Conservation (phyloP, 2,113 vertebrate genomes). For the Oxyura jamaicensis region DNA sequence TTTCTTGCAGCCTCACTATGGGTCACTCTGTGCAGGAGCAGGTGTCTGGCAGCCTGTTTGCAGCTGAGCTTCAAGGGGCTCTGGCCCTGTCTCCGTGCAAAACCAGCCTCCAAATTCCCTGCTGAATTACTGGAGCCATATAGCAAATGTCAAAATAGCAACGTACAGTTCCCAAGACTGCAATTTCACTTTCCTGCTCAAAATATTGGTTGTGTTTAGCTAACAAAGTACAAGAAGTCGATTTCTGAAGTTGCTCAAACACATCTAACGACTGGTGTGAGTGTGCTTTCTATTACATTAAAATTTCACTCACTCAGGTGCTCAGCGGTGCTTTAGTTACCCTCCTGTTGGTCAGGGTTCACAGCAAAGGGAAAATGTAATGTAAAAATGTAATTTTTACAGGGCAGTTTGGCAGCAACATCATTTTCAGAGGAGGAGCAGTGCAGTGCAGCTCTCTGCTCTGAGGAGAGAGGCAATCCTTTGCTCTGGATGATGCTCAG, state of each 20-base stretch:
- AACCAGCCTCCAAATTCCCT: not conserved
- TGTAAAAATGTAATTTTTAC: not conserved
- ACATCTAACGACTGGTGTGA: not conserved
- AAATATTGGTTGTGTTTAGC: not conserved
- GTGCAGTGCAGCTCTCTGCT: not conserved
- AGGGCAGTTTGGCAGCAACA: not conserved
- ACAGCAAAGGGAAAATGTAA: not conserved
- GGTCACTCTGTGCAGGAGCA: not conserved
- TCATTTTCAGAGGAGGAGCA: not conserved
- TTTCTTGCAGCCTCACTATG: fast-evolving
- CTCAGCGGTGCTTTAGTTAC: not conserved
- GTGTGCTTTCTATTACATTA: not conserved
- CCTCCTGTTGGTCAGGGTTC: not conserved
- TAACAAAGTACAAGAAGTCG: not conserved
- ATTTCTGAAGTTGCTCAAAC: not conserved
- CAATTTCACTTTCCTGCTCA: not conserved
- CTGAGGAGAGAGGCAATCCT: not conserved
- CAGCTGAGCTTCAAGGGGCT: not conserved
- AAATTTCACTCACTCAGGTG: not conserved
- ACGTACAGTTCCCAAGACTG: not conserved
- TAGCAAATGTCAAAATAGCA: not conserved
- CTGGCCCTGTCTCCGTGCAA: not conserved
- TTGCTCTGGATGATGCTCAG: not conserved
- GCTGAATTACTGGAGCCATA: no score
- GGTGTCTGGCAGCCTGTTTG: not conserved